Percentiles rank a stretch among this genome's conserved stretches.
phyloP scores from a whole-genome alignment of 2,113 vertebrate species.

The Arizona elegans region DNA sequence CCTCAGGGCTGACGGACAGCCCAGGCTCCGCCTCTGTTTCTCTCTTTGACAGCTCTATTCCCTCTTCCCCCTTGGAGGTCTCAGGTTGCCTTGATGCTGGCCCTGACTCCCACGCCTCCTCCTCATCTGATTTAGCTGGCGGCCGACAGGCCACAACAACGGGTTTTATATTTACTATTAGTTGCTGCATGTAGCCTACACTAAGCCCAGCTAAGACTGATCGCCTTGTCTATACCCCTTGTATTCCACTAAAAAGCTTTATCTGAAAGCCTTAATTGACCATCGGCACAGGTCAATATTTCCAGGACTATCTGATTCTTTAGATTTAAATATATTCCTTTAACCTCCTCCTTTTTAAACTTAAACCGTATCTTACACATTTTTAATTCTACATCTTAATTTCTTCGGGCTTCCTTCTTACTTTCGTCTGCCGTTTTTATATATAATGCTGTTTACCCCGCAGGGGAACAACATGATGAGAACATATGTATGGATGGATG shows the following conservation, averaged over 20 bases:
- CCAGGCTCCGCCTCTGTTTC: too few relatives aligned
- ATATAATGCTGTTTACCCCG: not conserved
- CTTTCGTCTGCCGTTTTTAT: not conserved
- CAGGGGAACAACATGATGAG: not conserved
- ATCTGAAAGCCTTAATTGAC: not conserved
- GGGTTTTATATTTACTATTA: not conserved
- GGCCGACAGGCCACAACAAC: not conserved
- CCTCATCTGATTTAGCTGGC: too few relatives aligned
- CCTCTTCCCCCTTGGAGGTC: too few relatives aligned
- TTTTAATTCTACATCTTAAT: not conserved
- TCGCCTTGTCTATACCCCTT: not conserved
- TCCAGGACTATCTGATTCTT: not conserved
- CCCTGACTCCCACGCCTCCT: too few relatives aligned
- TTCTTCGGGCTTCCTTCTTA: not conserved
- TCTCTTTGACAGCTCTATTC: too few relatives aligned
- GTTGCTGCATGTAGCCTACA: not conserved
- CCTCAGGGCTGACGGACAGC: too few relatives aligned
- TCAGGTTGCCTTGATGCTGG: too few relatives aligned
- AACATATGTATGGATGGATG: not conserved
- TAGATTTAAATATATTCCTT: not conserved
- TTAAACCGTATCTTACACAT: not conserved
- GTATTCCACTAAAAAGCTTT: not conserved
- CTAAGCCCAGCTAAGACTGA: not conserved
- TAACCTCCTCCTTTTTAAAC: not conserved
- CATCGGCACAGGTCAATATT: not conserved